Percentiles rank a stretch among this genome's conserved stretches.
These are phyloP conservation scores for Egretta garzetta DNA, from an alignment of 2,113 vertebrate species.

Conservation along the genomic window DNA sequence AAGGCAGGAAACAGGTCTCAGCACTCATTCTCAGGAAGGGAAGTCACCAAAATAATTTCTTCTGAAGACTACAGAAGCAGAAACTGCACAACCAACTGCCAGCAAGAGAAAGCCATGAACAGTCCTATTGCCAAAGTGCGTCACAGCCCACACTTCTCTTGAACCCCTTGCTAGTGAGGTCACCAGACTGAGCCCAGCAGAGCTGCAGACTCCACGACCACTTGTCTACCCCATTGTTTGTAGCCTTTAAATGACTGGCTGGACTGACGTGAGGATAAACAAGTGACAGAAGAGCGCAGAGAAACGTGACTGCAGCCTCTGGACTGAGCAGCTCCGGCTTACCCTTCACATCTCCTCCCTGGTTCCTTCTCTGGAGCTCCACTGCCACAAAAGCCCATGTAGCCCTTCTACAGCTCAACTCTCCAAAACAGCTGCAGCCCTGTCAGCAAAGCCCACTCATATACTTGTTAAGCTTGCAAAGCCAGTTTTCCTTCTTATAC, in stretches of 20 bases:
- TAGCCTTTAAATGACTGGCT: not conserved
- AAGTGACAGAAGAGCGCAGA: not conserved
- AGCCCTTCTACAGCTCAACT: not conserved
- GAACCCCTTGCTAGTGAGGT: not conserved
- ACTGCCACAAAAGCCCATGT: not conserved
- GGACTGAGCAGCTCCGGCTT: not conserved
- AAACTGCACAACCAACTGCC: not conserved
- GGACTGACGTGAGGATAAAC: not conserved
- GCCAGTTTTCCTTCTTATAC: not conserved
- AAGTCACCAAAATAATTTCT: constrained; percentile 23
- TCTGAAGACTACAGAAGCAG: not conserved
- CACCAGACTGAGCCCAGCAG: not conserved
- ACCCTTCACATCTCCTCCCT: not conserved
- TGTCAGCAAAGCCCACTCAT: not conserved
- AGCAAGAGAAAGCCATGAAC: not conserved
- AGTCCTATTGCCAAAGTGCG: not conserved
- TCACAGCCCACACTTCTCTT: not conserved
- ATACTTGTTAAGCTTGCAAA: not conserved
- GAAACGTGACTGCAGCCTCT: not conserved
- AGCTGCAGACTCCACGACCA: not conserved
- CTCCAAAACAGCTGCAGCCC: not conserved
- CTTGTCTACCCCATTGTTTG: not conserved
- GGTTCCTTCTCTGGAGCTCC: not conserved
- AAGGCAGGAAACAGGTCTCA: not conserved
- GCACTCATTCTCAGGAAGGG: not conserved